Evolutionary conservation across 2,888 invertebrate species (phyloP).

Genomic region (Andrena bicolor): DNA sequence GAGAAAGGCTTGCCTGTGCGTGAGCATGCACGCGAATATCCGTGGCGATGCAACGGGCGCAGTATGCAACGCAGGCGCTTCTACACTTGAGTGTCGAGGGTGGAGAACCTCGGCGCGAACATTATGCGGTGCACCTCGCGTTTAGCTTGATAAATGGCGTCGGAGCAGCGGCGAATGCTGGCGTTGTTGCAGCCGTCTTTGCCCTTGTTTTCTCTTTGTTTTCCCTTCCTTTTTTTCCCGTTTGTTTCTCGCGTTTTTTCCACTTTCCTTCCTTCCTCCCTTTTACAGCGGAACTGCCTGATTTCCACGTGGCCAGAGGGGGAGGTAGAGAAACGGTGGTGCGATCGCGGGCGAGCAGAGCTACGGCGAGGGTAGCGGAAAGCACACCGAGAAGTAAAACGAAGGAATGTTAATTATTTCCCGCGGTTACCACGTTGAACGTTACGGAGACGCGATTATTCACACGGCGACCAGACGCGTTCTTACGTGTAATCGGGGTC

Average conservation of each 20-base stretch:
- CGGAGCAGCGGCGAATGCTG: slow-evolving; percentile 47
- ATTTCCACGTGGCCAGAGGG: slow-evolving; percentile 30
- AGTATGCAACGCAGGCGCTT: slow-evolving; percentile 44
- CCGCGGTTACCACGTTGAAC: slow-evolving; percentile 10
- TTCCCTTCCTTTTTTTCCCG: slow-evolving; percentile 3
- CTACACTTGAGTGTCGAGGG: slow-evolving; percentile 45
- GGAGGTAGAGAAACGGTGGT: neutral
- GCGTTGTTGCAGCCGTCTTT: slow-evolving; percentile 44
- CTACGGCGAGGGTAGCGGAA: neutral
- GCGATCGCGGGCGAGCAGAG: neutral
- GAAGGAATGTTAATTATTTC: slow-evolving; percentile 30
- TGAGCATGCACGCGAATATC: slow-evolving; percentile 21
- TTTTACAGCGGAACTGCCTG: slow-evolving; percentile 27
- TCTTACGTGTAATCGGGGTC: slow-evolving; percentile 62
- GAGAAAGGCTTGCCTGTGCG: neutral
- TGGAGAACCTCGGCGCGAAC: slow-evolving; percentile 66
- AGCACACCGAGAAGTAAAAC: slow-evolving; percentile 5
- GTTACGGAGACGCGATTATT: slow-evolving; percentile 36
- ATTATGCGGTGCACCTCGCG: slow-evolving; percentile 70
- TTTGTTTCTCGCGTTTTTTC: slow-evolving; percentile 22
- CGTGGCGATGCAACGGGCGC: slow-evolving; percentile 28
- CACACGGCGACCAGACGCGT: slow-evolving; percentile 32
- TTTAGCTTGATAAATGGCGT: slow-evolving; percentile 72
- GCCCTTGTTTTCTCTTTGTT: slow-evolving; percentile 31
- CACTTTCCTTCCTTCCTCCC: neutral